phyloP scores from a whole-genome alignment of 2,888 invertebrate genomes.

The Folsomia manolachei region DNA sequence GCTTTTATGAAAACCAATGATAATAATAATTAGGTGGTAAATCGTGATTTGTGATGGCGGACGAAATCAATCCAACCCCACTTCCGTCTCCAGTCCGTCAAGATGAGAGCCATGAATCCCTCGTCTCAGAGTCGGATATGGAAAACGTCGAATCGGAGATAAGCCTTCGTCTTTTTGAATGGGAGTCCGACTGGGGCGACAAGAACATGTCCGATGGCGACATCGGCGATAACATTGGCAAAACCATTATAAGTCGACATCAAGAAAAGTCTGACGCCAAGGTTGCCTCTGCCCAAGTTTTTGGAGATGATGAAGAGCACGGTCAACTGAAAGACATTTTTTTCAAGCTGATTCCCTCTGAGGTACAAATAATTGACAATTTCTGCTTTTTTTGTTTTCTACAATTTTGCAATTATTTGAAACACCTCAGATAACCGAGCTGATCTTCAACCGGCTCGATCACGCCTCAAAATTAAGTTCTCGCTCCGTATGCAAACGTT shows the following conservation, averaged over 20 bases:
- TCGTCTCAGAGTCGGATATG: background rate
- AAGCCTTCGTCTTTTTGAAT: background rate
- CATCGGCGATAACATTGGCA: background rate
- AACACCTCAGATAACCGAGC: slow-evolving; percentile 4
- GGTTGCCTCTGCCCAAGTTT: background rate
- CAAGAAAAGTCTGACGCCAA: background rate
- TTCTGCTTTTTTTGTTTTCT: background rate
- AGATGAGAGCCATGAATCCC: background rate
- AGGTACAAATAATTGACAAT: background rate
- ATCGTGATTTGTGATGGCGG: too few species aligned
- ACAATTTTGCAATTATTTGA: background rate
- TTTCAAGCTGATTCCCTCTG: background rate
- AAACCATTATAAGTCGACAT: background rate
- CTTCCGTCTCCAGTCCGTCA: too few species aligned
- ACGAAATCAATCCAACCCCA: too few species aligned
- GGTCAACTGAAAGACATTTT: background rate
- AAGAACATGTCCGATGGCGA: background rate
- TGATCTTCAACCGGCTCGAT: slow-evolving; percentile 14
- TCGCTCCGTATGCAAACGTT: slow-evolving; percentile 13
- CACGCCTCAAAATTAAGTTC: background rate
- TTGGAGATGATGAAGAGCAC: background rate
- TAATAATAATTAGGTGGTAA: too few species aligned
- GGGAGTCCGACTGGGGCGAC: background rate
- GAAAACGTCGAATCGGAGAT: background rate
- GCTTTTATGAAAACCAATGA: too few species aligned